These are phyloP conservation scores for Heliothis peltigera DNA, from an alignment of 2,888 invertebrate genomes.

Conservation along the genomic window DNA sequence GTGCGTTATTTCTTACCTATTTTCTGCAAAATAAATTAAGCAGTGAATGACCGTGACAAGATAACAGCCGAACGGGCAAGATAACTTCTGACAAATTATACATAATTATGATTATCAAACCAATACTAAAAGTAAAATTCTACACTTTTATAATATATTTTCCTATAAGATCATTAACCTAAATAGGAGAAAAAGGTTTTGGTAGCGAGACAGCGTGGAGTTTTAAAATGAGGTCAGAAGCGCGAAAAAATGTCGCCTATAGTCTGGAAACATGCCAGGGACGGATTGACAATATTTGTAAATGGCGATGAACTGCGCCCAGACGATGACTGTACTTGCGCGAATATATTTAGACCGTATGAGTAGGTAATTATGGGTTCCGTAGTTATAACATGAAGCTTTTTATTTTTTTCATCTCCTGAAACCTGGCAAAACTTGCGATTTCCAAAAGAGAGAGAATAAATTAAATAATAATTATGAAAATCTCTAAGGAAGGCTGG, in stretches of 20 bases:
- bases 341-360: constrained; percentile 62
- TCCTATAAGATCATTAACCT: constrained; percentile 60
- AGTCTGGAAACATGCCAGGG: constrained; percentile 77
- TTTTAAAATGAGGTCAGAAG: constrained; percentile 76
- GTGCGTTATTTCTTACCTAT: background rate
- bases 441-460: too few species aligned
- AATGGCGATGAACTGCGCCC: constrained; percentile 74
- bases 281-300: constrained; percentile 69
- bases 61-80: background rate
- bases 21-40: background rate
- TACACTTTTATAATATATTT: constrained; percentile 6
- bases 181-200: constrained; percentile 60
- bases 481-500: too few species aligned
- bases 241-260: constrained; percentile 80
- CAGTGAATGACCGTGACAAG: background rate
- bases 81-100: background rate
- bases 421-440: too few species aligned
- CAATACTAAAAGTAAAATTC: background rate
- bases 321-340: constrained; percentile 63
- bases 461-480: too few species aligned
- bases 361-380: constrained; percentile 48
- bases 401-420: background rate
- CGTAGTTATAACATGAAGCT: background rate
- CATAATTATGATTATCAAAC: background rate
- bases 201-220: constrained; percentile 78